Evolutionary conservation across 2,797 vertebrate genomes (phyloP).

Genomic region (Poecilia gillii): DNA sequence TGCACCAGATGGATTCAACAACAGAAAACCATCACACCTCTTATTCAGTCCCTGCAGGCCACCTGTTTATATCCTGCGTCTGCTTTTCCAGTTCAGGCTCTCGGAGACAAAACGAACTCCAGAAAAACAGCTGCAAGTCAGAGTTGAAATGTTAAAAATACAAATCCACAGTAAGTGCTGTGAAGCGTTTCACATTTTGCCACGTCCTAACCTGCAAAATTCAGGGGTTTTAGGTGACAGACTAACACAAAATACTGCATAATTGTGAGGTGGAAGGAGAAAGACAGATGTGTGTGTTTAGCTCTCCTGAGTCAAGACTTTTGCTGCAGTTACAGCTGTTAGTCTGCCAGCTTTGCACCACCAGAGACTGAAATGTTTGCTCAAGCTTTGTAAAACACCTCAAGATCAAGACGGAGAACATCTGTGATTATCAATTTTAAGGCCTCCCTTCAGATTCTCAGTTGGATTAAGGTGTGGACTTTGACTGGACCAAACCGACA

Average conservation of each 20-base stretch:
- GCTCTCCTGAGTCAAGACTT: not conserved
- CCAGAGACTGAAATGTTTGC: not conserved
- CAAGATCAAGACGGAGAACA: not conserved
- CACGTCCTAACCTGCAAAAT: not conserved
- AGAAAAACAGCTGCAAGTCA: conserved; percentile 53
- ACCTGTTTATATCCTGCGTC: conserved; percentile 56
- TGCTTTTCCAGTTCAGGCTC: conserved; percentile 48
- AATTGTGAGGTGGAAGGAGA: not conserved
- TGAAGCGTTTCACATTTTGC: not conserved
- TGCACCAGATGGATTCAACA: conserved; percentile 65
- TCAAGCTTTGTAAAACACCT: not conserved
- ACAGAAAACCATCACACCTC: conserved; percentile 65
- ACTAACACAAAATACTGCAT: not conserved
- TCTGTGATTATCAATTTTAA: not conserved
- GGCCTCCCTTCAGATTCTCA: not conserved
- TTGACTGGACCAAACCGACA: not conserved
- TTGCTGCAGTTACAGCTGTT: not conserved
- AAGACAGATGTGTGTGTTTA: not conserved
- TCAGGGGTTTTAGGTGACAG: not conserved
- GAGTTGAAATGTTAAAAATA: conserved; percentile 9
- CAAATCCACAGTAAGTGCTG: not conserved
- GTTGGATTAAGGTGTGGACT: not conserved
- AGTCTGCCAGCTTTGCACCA: not conserved
- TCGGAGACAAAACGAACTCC: conserved; percentile 24
- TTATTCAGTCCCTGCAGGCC: conserved; percentile 59